These are phyloP conservation scores for Triplophysa yarkandensis DNA, from an alignment of 2,797 vertebrate species.

Conservation along the genomic window DNA sequence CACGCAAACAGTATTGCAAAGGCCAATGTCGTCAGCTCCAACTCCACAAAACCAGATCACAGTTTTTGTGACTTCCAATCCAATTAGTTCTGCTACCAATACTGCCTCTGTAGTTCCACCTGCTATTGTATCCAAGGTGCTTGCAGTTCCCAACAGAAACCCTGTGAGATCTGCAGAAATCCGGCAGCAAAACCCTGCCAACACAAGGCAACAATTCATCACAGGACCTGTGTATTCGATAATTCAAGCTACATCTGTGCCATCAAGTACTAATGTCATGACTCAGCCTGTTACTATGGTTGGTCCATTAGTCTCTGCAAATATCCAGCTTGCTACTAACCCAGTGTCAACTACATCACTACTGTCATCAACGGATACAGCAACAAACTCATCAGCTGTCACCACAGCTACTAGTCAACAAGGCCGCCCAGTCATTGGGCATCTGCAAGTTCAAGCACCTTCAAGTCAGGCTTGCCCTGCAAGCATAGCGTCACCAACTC, in stretches of 20 bases:
- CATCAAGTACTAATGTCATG: constrained; percentile 84
- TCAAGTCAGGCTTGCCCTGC: constrained; percentile 67
- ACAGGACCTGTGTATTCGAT: constrained; percentile 90
- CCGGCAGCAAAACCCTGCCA: constrained; percentile 75
- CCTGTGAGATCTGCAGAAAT: constrained; percentile 80
- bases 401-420: constrained; percentile 74
- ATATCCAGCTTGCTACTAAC: constrained; percentile 84
- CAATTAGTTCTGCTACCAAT: constrained; percentile 85
- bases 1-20: constrained; percentile 82
- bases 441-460: constrained; percentile 73
- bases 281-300: constrained; percentile 89
- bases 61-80: constrained; percentile 93
- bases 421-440: constrained; percentile 76
- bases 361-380: constrained; percentile 62
- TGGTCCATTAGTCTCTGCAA: constrained; percentile 87
- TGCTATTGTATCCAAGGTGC: constrained; percentile 85
- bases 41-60: constrained; percentile 91
- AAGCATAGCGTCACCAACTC: constrained; percentile 65
- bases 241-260: constrained; percentile 86
- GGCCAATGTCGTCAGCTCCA: constrained; percentile 83
- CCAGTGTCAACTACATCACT: constrained; percentile 57
- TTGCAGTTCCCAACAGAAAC: constrained; percentile 87
- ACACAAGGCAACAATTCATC: constrained; percentile 85
- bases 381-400: constrained; percentile 67
- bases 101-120: constrained; percentile 83